phyloP scores from a whole-genome alignment of 2,888 invertebrate genomes.

The Coelinius sp. region DNA sequence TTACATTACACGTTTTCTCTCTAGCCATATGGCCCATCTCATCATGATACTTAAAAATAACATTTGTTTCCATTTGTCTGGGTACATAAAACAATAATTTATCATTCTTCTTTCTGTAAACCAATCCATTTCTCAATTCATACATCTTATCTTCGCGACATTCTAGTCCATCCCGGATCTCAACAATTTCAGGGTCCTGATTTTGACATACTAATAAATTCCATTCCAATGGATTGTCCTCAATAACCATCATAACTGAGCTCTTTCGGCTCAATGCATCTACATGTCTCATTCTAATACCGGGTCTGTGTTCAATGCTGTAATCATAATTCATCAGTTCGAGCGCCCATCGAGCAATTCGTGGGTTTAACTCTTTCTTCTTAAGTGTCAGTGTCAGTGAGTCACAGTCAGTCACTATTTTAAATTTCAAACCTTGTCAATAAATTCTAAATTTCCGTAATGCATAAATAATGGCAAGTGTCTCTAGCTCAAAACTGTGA shows the following conservation, averaged over 20 bases:
- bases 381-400: background rate
- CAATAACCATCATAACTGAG: constrained; percentile 31
- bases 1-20: constrained; percentile 43
- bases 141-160: constrained; percentile 34
- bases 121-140: constrained; percentile 47
- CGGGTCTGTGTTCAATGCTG: constrained; percentile 48
- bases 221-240: constrained; percentile 44
- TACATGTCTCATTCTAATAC: constrained; percentile 51
- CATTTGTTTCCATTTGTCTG: constrained; percentile 35
- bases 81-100: constrained; percentile 47
- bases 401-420: background rate
- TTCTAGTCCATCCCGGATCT: constrained; percentile 32
- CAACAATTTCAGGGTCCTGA: constrained; percentile 31
- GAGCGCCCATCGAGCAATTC: constrained; percentile 46
- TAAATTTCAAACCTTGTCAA: background rate
- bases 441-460: constrained; percentile 52
- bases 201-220: constrained; percentile 43
- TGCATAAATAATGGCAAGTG: constrained; percentile 49
- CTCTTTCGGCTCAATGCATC: constrained; percentile 50
- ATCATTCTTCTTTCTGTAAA: constrained; percentile 41
- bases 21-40: constrained; percentile 45
- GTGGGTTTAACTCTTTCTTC: background rate
- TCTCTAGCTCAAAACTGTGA: constrained; percentile 61
- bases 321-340: constrained; percentile 53
- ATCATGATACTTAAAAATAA: constrained; percentile 46